Evolutionary conservation across 2,113 vertebrate genomes (phyloP), one percentile per base, ranked within the genome.

Genomic region (Prochilodus magdalenae): DNA sequence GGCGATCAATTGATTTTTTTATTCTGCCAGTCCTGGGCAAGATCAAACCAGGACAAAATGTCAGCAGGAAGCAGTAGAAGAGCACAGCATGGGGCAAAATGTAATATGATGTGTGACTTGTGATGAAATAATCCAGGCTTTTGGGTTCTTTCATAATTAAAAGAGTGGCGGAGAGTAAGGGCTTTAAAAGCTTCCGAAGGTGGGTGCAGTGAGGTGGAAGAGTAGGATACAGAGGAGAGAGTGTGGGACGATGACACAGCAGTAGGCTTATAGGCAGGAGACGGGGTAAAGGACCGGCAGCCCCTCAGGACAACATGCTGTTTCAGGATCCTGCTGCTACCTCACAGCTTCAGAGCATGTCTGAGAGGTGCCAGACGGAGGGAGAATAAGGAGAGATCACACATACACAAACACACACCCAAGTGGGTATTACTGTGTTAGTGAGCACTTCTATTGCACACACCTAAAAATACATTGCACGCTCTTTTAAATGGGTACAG

Each of bases 1-100:
- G 26, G 59, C 15, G 53, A 77, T 75, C 47, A 63, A 71, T 75
- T 30, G 59, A 76, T 79, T 79, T 79, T 72, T 84, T 82, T 67
- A 24, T 22, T 33, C 73, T 76, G 22, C 63, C 13, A 47, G 60
- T 15, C 62, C 74, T 75, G 72, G 26, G 29, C 49, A 72, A 81
- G 80, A 74, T 82, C 71, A 82, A 75, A 75, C 51, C 40, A 2
- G 77, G 44, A 24, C 65, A 73, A 75, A 53, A 75, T 72, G 80
- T 75, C 80, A 76, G n/a, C 47, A 33, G 26, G 66, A 80, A 59
- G 22, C 57, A 60, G 57, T 26, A 59, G 0, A 40, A 29, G 59
- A 27, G 27, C 36, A 57, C 80, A 47, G 18, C 15, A 72, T 6
- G 18, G 20, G 57, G 12, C 53, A 26, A 49, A 59, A 16, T 16